phyloP scores from a whole-genome alignment of 2,113 vertebrate species.

The Cisticola juncidis region DNA sequence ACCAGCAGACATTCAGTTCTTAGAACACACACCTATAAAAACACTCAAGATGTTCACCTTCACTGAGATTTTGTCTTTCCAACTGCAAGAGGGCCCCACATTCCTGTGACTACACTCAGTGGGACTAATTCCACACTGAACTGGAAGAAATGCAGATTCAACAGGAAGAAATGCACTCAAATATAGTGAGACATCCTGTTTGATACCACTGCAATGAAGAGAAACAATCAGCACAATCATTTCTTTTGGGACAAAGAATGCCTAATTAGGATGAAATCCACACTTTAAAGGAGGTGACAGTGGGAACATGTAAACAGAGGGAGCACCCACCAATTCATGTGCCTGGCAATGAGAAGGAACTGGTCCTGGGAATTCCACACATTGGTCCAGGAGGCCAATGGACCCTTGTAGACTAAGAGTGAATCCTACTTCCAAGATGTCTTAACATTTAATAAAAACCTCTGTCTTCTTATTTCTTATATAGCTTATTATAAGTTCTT shows the following conservation, averaged over 20 bases:
- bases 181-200: neutral
- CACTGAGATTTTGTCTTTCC: neutral
- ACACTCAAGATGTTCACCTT: neutral
- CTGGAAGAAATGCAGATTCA: neutral
- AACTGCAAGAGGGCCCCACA: neutral
- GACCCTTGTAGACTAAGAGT: neutral
- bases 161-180: neutral
- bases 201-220: neutral
- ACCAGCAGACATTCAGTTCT: fast-evolving
- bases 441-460: neutral
- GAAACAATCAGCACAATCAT: neutral
- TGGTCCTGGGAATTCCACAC: neutral
- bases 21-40: neutral
- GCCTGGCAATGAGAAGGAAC: neutral
- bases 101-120: neutral
- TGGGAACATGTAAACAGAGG: neutral
- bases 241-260: neutral
- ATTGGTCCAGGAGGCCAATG: fast-evolving
- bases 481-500: neutral
- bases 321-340: neutral
- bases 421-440: neutral
- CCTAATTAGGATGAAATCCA: neutral
- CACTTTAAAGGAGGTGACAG: neutral
- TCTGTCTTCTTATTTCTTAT: neutral
- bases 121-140: neutral